Base-by-base conservation (phyloP, 1,140 invertebrate genomes). In the Camponotus floridanus region DNA sequence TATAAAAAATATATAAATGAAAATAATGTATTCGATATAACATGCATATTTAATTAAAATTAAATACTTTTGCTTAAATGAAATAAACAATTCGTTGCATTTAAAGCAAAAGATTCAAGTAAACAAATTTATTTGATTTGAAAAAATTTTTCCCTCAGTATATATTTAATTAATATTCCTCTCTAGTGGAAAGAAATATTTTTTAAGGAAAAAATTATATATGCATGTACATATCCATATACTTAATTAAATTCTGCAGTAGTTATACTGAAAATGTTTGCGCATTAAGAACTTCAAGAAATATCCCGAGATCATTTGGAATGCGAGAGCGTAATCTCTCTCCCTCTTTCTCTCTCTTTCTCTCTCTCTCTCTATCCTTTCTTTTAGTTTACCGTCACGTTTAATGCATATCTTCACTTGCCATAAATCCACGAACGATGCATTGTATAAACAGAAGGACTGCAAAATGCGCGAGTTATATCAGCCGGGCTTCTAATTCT, bases 391-490 rank as follows among this genome's bases (percentile, higher is more conserved):
- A 59, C 21, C 21, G 21, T 80, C 64, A 57, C 33, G 8, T n/a
- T 57, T 11, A 61, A 18, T 39, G 39, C 48, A 83, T 71, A 73
- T 45, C 39, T 13, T 18, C 4, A 33, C 26, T 73, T 51, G 26
- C 42, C 6, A 36, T 71, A 39, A 59, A 15, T 73, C 61, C 67
- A 36, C 51, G 26, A 45, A 45, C 55, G 7, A 36, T 11, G 65
- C 9, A 15, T 81, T 36, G 67, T 26, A 59, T 61, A 81, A 51
- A 73, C 39, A 7, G n/a, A 51, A n/a, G n/a, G 26, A 65, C 59
- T 48, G 36, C 33, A n/a, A 57, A 65, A 26, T 1, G 26, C 57
- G 45, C 31, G 33, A 71, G 36, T 15, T 51, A 45, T 81, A 59
- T 55, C 36, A 45, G 26, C 42, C n/a, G 39, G 26, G 31, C 21